A percentile compares a stretch with the other conserved stretches of the same genome.
phyloP scores from a whole-genome alignment of 2,113 vertebrate genomes.

The Brachypteracias leptosomus region DNA sequence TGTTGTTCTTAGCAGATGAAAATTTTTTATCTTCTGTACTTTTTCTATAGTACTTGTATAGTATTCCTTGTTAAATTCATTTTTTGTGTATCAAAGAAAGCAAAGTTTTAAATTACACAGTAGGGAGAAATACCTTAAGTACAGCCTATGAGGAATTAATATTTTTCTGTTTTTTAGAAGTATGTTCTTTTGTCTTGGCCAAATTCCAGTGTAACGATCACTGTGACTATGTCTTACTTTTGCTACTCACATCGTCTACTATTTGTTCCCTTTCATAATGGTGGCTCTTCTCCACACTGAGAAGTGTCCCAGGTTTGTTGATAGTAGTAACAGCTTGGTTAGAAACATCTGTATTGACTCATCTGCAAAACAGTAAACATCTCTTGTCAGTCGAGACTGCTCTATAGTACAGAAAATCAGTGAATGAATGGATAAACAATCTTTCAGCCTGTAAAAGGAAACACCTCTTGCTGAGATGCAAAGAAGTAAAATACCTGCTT shows the following conservation, averaged over 20 bases:
- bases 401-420: background rate
- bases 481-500: background rate
- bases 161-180: background rate
- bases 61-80: background rate
- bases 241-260: background rate
- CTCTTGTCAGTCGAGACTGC: background rate
- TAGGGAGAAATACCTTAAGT: background rate
- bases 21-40: background rate
- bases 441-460: background rate
- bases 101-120: background rate
- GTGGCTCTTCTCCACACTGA: background rate
- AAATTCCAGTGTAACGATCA: background rate
- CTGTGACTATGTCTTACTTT: background rate
- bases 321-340: background rate
- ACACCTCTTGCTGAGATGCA: background rate
- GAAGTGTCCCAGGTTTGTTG: background rate
- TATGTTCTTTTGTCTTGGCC: background rate
- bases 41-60: background rate
- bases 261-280: background rate
- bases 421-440: background rate
- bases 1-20: background rate
- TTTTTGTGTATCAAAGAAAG: background rate
- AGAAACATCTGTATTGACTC: background rate
- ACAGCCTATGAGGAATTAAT: background rate
- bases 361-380: background rate